Evolutionary conservation across 2,113 vertebrate species (phyloP), one percentile per base, ranked within the genome.

Genomic region (Hipposideros armiger): DNA sequence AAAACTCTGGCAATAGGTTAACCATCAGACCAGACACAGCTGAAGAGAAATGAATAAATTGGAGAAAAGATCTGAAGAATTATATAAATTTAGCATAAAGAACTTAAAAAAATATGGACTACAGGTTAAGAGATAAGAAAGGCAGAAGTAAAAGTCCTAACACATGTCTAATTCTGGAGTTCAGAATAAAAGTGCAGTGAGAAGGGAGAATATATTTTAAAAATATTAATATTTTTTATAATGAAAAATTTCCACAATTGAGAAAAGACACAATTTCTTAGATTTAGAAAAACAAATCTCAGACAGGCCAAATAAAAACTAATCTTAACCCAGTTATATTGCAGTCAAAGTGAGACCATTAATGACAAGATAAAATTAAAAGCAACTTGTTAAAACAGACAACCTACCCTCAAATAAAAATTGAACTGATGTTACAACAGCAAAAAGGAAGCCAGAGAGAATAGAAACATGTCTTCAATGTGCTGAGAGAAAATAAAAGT

Each of bases 401-500:
- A 66, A 30, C 8, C 7, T 76, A 42, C 19, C 17, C 86, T 81
- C 47, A 77, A 56, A 76, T 50, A 56, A 83, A 73, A 87, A 50
- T 77, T 73, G 87, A 10, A 78, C 1, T 3, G 76, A 91, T 45
- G 17, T 36, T n/a, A 56, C 13, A 45, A 32, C 11, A 81, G 3
- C 20, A 74, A 70, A 74, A 77, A 82, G 20, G 64, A 45, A 90
- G 73, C 3, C 17, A 26, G 47, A 81, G 14, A 74, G 9, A 78
- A 78, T 0, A 66, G 15, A 77, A 88, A 89, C 36, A 67, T 4
- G 45, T 26, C 17, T 87, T 84, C 28, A 83, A 58, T 30, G 58
- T 84, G 24, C 47, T 94, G 73, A 93, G 24, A 84, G 47, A 80
- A 83, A 78, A 78, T 42, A 78, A 56, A 90, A 78, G n/a, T 70